Evolutionary conservation across 2,113 vertebrate genomes (phyloP).

Genomic region (Gobius niger): DNA sequence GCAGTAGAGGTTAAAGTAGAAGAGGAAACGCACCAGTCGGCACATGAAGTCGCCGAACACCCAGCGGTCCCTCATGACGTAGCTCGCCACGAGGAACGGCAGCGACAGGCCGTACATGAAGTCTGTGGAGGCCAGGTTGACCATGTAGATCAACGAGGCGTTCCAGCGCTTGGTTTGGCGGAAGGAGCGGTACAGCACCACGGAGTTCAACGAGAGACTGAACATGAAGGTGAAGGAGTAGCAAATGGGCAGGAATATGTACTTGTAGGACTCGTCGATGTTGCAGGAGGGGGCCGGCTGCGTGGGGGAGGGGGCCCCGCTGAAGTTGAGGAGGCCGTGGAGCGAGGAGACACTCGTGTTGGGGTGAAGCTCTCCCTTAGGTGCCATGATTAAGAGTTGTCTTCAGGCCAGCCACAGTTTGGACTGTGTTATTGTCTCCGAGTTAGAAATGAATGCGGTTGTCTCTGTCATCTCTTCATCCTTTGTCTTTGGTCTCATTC

Average conservation of each 20-base stretch:
- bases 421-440: conserved; percentile 15
- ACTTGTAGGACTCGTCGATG: conserved; percentile 84
- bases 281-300: conserved; percentile 72
- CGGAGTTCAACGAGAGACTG: conserved; percentile 79
- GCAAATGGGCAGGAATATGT: conserved; percentile 82
- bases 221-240: conserved; percentile 84
- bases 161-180: conserved; percentile 80
- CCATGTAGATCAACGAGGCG: conserved; percentile 83
- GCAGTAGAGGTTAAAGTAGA: conserved; percentile 86
- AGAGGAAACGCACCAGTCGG: conserved; percentile 83
- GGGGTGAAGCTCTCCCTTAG: conserved; percentile 14
- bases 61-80: conserved; percentile 77
- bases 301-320: conserved; percentile 42
- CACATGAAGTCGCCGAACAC: conserved; percentile 86
- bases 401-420: conserved; percentile 33
- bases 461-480: conserved; percentile 33
- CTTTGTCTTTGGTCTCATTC: conserved; percentile 7
- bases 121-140: conserved; percentile 84
- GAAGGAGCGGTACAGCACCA: conserved; percentile 80
- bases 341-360: conserved; percentile 20
- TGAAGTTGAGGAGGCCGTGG: conserved; percentile 24
- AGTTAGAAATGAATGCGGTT: not conserved
- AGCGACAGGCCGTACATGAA: conserved; percentile 83
- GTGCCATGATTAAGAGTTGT: conserved; percentile 41
- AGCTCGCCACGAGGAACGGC: conserved; percentile 85